A percentile compares a stretch with the other conserved stretches of the same genome.
Evolutionary conservation across 2,113 vertebrate species (phyloP).

Genomic region (Isurus oxyrinchus): DNA sequence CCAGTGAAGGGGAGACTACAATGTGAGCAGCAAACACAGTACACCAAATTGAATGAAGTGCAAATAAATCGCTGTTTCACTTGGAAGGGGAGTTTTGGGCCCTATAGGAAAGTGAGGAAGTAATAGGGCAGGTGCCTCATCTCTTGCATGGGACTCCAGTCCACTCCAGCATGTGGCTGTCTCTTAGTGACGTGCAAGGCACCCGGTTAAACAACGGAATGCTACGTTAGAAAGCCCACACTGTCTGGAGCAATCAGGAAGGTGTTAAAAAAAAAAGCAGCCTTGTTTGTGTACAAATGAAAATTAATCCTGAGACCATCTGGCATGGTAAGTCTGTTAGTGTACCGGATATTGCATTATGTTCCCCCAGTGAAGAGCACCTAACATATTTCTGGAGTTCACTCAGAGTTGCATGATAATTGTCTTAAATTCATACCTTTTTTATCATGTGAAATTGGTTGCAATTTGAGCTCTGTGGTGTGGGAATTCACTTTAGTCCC

Average conservation of each 20-base stretch:
- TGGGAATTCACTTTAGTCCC: background rate
- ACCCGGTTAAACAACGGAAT: background rate
- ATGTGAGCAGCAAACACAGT: no score
- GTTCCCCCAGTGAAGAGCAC: background rate
- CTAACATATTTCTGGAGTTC: background rate
- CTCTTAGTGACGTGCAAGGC: background rate
- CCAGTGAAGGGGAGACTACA: no score
- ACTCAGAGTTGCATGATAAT: background rate
- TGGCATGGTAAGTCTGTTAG: background rate
- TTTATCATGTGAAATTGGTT: background rate
- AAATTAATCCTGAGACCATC: background rate
- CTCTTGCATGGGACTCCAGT: background rate
- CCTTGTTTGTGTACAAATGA: background rate
- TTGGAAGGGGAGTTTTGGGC: no score
- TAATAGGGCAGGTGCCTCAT: no score
- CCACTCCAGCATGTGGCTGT: background rate
- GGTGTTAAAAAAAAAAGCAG: background rate
- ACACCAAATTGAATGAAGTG: no score
- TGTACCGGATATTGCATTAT: background rate
- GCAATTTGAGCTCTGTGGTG: background rate
- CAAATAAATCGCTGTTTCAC: no score
- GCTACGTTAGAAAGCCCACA: background rate
- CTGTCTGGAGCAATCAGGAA: background rate
- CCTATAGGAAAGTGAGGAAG: no score
- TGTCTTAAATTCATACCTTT: background rate